Conservation (phyloP, 2,113 vertebrate genomes). For the Bolborhynchus lineola region DNA sequence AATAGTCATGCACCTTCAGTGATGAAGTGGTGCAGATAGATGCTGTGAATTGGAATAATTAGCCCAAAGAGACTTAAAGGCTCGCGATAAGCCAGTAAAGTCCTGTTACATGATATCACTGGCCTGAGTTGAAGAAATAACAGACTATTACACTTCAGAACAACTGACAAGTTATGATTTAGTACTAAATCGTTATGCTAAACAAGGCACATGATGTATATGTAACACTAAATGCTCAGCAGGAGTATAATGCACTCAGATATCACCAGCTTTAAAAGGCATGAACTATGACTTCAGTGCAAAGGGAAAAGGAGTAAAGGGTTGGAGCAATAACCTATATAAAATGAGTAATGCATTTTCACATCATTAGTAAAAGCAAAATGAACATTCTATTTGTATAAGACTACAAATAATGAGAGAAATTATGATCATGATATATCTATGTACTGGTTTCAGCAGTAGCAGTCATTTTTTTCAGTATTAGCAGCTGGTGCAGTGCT, state of each 20-base stretch:
- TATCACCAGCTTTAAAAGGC: neutral
- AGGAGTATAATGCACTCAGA: neutral
- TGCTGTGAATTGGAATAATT: neutral
- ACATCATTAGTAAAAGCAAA: slow-evolving; percentile 23
- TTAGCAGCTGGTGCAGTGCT: too few species aligned
- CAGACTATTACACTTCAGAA: neutral
- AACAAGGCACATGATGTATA: neutral
- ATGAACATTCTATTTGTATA: neutral
- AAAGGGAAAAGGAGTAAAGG: neutral
- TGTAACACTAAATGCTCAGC: neutral
- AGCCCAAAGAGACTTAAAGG: neutral
- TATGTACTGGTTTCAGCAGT: too few species aligned
- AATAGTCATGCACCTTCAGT: neutral
- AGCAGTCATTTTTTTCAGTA: too few species aligned
- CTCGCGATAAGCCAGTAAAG: neutral
- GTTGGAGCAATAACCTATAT: neutral
- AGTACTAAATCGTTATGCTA: neutral
- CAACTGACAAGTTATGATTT: neutral
- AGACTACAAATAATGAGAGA: neutral
- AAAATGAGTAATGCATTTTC: neutral
- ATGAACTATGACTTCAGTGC: neutral
- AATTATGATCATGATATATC: neutral
- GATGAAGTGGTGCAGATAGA: neutral
- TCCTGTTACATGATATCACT: neutral
- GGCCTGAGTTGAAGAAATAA: neutral